Conservation (phyloP, 2,797 vertebrate genomes). For the Diplodus puntazzo region DNA sequence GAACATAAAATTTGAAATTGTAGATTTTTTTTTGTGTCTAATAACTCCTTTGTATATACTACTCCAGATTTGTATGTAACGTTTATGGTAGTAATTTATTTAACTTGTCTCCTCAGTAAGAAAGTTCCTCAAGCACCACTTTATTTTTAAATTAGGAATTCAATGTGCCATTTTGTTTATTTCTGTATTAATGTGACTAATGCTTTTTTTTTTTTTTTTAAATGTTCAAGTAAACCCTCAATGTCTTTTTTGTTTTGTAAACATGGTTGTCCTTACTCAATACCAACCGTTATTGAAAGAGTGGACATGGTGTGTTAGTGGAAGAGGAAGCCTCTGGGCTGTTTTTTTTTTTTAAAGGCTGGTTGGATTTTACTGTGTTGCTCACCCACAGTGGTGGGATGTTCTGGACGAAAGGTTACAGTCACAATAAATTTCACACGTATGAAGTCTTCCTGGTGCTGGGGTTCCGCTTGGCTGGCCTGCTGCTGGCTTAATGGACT, state of each 20-base stretch:
- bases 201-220: constrained; percentile 62
- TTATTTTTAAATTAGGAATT: constrained; percentile 86
- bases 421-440: constrained; percentile 41
- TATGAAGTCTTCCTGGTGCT: constrained; percentile 6
- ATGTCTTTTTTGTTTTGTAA: constrained; percentile 54
- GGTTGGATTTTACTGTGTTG: constrained; percentile 46
- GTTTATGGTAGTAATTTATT: constrained; percentile 91
- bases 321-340: constrained; percentile 24
- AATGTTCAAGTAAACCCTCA: constrained; percentile 75
- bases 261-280: constrained; percentile 63
- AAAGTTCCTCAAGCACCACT: constrained; percentile 82
- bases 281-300: constrained; percentile 37
- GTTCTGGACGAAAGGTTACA: constrained; percentile 40
- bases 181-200: constrained; percentile 89
- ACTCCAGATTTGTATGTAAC: constrained; percentile 88
- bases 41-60: constrained; percentile 89
- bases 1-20: constrained; percentile 80
- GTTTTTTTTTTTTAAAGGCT: constrained; percentile 33
- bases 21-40: constrained; percentile 84
- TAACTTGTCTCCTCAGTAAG: constrained; percentile 85
- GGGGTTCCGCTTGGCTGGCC: constrained; percentile 32
- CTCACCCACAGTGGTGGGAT: constrained; percentile 21
- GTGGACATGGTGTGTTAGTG: constrained; percentile 47
- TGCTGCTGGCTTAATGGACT: not conserved
- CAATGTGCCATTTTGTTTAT: constrained; percentile 87